phyloP scores from a whole-genome alignment of 2,888 invertebrate genomes.

The Atethmia centrago region DNA sequence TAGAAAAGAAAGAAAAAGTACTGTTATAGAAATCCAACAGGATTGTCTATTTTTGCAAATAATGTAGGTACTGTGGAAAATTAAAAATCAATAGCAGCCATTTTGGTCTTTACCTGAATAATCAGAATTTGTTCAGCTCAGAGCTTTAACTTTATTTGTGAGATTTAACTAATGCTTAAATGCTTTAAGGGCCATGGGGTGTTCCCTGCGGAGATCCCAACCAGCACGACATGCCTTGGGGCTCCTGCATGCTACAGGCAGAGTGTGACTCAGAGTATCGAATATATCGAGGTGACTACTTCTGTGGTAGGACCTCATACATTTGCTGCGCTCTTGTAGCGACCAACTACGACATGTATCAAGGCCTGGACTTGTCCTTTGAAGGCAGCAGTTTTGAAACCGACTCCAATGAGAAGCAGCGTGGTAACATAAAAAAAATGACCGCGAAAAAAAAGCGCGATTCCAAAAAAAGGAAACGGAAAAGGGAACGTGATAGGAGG shows the following conservation, averaged over 20 bases:
- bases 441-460: slow-evolving; percentile 4
- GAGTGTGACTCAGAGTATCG: slow-evolving; percentile 84
- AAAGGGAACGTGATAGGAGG: slow-evolving; percentile 60
- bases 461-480: slow-evolving; percentile 46
- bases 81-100: background rate
- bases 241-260: slow-evolving; percentile 79
- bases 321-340: slow-evolving; percentile 81
- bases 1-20: too few species aligned
- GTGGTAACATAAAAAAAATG: slow-evolving; percentile 65
- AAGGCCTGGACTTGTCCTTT: slow-evolving; percentile 83
- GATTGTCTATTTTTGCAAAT: background rate
- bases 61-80: background rate
- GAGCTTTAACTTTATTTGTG: too few species aligned
- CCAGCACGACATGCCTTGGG: slow-evolving; percentile 86
- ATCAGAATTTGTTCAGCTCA: background rate
- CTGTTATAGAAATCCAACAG: background rate
- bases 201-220: slow-evolving; percentile 85
- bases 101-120: slow-evolving; percentile 2
- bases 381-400: slow-evolving; percentile 75
- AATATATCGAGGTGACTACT: slow-evolving; percentile 82
- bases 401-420: slow-evolving; percentile 76
- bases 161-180: slow-evolving; percentile 9
- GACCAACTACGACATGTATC: slow-evolving; percentile 83
- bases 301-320: slow-evolving; percentile 81
- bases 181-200: slow-evolving; percentile 83